phyloP scores from a whole-genome alignment of 2,113 vertebrate genomes.

The Sclerurus mexicanus region DNA sequence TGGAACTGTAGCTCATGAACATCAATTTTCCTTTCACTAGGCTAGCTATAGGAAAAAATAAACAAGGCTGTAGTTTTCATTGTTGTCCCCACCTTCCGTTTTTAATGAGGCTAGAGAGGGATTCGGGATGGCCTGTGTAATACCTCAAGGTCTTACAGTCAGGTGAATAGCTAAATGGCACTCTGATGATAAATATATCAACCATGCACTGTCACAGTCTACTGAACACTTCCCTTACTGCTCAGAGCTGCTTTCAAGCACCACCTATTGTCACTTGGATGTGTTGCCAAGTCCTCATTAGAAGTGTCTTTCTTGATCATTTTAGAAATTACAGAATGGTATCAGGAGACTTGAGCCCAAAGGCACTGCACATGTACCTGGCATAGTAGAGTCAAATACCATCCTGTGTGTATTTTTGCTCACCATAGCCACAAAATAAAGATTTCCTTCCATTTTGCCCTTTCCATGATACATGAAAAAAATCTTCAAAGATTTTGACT shows the following conservation, averaged over 20 bases:
- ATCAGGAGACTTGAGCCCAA: conserved; percentile 13
- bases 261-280: conserved; percentile 37
- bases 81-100: not conserved
- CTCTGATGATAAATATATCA: conserved; percentile 5
- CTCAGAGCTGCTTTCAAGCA: conserved; percentile 51
- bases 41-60: not conserved
- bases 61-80: not conserved
- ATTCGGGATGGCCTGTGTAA: not conserved
- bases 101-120: not conserved
- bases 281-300: conserved; percentile 5
- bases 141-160: not conserved
- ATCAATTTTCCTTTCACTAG: not conserved
- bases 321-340: conserved; percentile 30
- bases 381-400: not conserved
- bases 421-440: not conserved
- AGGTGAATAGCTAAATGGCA: not conserved
- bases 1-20: not conserved
- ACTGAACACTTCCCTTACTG: not conserved
- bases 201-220: not conserved
- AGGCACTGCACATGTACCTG: conserved; percentile 7
- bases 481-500: not conserved
- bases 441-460: not conserved
- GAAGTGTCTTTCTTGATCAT: conserved; percentile 1
- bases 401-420: conserved; percentile 1
- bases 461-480: not conserved